Evolutionary conservation across 1,140 invertebrate genomes (phyloP).

Genomic region (Apolygus lucorum): DNA sequence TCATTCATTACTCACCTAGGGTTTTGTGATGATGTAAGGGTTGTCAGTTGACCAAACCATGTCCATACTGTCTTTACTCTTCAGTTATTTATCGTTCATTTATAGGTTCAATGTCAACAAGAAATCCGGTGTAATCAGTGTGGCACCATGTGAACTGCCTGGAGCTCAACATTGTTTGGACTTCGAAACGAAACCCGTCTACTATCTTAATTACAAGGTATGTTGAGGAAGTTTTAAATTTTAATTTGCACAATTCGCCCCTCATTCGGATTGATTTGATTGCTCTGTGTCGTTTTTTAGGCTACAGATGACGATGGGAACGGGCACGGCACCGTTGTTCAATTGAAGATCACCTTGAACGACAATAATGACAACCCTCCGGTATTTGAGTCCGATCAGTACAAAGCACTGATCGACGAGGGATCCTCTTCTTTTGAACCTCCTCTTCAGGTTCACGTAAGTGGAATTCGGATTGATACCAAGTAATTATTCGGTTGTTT

Average conservation of each 20-base stretch:
- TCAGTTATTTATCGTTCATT: slow-evolving; percentile 20
- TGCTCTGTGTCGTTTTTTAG: too few relatives aligned
- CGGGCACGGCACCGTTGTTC: slow-evolving; percentile 63
- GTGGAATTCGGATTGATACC: slow-evolving; percentile 2
- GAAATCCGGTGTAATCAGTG: slow-evolving; percentile 68
- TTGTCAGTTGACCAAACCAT: not conserved
- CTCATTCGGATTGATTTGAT: too few relatives aligned
- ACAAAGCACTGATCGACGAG: slow-evolving; percentile 73
- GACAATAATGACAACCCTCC: slow-evolving; percentile 86
- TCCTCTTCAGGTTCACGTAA: slow-evolving; percentile 36
- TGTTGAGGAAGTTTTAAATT: too few relatives aligned
- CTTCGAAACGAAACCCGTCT: slow-evolving; percentile 72
- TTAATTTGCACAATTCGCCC: too few relatives aligned
- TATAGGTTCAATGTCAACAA: slow-evolving; percentile 66
- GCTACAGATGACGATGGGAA: slow-evolving; percentile 75
- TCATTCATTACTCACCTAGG: too few relatives aligned
- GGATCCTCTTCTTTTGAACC: slow-evolving; percentile 74
- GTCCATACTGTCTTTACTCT: not conserved
- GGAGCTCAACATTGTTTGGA: slow-evolving; percentile 65
- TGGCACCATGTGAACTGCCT: slow-evolving; percentile 61
- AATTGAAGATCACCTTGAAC: slow-evolving; percentile 63
- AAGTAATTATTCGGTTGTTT: too few relatives aligned
- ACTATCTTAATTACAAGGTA: slow-evolving; percentile 78
- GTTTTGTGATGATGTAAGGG: too few relatives aligned
- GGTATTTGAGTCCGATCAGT: slow-evolving; percentile 58